These are phyloP conservation scores for Podarcis siculus DNA, from an alignment of 2,797 vertebrate genomes.

Conservation along the genomic window DNA sequence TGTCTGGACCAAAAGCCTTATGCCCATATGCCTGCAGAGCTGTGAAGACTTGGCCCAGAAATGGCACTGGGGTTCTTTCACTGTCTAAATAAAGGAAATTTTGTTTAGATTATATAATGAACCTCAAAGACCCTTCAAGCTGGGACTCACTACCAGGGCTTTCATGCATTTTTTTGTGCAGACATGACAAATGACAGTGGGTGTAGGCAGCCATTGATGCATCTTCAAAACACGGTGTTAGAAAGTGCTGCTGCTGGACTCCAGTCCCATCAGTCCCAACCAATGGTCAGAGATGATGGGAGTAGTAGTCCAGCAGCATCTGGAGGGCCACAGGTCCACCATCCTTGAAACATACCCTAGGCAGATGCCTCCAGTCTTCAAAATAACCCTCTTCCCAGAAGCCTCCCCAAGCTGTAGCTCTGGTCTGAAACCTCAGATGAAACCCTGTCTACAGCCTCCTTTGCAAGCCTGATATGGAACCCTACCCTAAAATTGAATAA, in stretches of 20 bases:
- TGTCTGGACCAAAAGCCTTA: conserved; percentile 4
- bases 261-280: neutral
- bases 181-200: neutral
- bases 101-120: neutral
- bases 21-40: rapidly evolving
- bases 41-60: rapidly evolving
- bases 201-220: neutral
- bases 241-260: too few species aligned
- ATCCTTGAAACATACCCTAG: neutral
- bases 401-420: neutral
- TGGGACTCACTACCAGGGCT: neutral
- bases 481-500: too few species aligned
- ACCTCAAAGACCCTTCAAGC: neutral
- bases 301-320: too few species aligned
- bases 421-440: neutral
- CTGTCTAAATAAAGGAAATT: neutral
- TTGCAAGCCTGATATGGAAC: too few species aligned
- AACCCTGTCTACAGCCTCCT: too few species aligned
- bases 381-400: neutral
- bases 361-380: neutral
- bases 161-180: neutral
- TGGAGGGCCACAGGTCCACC: too few species aligned
- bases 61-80: neutral
- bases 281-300: too few species aligned
- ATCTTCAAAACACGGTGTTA: neutral